Percentiles rank a stretch among this genome's conserved stretches.
Evolutionary conservation across 1,140 invertebrate genomes (phyloP).

Genomic region (Hesperophylax magnus): DNA sequence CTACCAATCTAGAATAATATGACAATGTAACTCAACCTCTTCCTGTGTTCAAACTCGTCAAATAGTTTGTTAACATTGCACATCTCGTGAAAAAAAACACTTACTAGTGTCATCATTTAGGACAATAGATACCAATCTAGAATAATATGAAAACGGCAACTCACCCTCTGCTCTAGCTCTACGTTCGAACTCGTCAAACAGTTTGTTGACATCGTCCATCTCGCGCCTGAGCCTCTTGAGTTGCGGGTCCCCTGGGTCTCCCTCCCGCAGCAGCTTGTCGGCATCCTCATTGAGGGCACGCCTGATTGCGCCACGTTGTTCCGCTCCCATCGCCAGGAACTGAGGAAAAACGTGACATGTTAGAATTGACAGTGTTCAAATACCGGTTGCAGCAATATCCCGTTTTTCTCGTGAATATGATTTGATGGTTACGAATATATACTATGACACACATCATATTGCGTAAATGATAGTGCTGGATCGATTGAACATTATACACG

Average conservation of each 20-base stretch:
- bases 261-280: slow-evolving; percentile 93
- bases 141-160: not conserved
- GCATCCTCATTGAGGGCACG: slow-evolving; percentile 97
- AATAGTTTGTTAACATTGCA: not conserved
- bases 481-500: no score
- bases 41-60: slow-evolving; percentile 67
- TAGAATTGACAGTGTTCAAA: not conserved
- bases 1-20: no score
- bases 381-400: no score
- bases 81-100: slow-evolving; percentile 51
- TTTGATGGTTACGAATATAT: no score
- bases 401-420: no score
- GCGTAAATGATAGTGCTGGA: no score
- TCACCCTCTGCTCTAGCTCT: slow-evolving; percentile 84
- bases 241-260: slow-evolving; percentile 94
- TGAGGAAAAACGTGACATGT: slow-evolving; percentile 63
- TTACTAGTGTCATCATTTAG: no score
- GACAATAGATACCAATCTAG: no score
- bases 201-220: slow-evolving; percentile 95
- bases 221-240: slow-evolving; percentile 88
- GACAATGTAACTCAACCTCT: slow-evolving; percentile 72
- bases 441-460: no score
- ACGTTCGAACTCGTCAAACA: slow-evolving; percentile 95
- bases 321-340: slow-evolving; percentile 95
- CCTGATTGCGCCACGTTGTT: slow-evolving; percentile 94